A percentile compares a stretch with the other conserved stretches of the same genome.
Evolutionary conservation across 2,113 vertebrate species (phyloP).

Genomic region (Hypanus sabinus): DNA sequence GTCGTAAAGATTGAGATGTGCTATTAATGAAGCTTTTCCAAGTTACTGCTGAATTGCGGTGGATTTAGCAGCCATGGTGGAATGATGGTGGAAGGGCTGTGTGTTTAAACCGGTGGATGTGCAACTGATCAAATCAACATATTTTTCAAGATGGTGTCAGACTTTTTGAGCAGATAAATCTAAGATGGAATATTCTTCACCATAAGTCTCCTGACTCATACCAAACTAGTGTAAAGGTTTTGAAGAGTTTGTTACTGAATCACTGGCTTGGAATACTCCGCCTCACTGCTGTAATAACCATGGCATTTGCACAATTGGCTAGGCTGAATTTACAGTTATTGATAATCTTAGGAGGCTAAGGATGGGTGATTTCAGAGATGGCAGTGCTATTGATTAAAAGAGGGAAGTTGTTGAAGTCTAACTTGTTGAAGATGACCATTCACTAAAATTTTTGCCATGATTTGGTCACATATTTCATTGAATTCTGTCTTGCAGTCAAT

Average conservation of each 20-base stretch:
- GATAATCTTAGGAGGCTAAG: not conserved
- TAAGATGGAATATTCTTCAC: not conserved
- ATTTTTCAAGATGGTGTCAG: not conserved
- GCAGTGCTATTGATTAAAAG: not conserved
- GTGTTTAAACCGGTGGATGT: not conserved
- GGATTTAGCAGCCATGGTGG: not conserved
- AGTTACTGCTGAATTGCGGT: not conserved
- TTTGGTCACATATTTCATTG: not conserved
- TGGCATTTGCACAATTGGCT: not conserved
- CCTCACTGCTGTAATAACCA: not conserved
- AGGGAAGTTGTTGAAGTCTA: not conserved
- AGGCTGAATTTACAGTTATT: not conserved
- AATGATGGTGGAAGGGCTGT: not conserved
- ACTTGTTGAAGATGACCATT: not conserved
- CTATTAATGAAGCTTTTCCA: not conserved
- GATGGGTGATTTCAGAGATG: not conserved
- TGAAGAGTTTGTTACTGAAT: not conserved
- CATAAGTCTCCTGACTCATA: not conserved
- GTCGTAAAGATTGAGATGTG: not conserved
- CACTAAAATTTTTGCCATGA: not conserved
- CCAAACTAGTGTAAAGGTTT: not conserved
- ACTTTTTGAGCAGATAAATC: not conserved
- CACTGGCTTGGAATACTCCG: not conserved
- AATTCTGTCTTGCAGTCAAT: not conserved
- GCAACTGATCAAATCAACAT: not conserved